Evolutionary conservation across 2,797 vertebrate species (phyloP).

Genomic region (Premnoplex brunnescens): DNA sequence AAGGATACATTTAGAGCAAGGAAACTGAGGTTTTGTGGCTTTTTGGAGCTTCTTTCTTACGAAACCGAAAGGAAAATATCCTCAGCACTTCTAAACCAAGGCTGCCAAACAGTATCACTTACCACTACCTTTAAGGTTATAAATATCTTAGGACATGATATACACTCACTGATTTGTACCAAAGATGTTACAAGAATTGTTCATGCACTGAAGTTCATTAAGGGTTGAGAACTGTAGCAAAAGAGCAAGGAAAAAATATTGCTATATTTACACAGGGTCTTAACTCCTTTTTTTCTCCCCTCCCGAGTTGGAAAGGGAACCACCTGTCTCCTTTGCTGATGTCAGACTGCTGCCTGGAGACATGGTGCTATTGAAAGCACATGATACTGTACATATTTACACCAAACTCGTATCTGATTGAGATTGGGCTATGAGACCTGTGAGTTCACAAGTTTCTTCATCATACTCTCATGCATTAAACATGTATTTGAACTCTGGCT

Average conservation of each 20-base stretch:
- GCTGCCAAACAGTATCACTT: constrained; percentile 33
- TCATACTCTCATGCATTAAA: constrained; percentile 72
- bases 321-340: constrained; percentile 75
- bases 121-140: constrained; percentile 32
- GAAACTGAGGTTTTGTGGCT: constrained; percentile 15
- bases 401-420: constrained; percentile 69
- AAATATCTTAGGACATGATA: constrained; percentile 54
- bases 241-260: constrained; percentile 58
- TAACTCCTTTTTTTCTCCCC: constrained; percentile 34
- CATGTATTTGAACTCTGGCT: constrained; percentile 55
- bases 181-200: constrained; percentile 53
- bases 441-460: constrained; percentile 71
- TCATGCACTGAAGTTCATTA: constrained; percentile 67
- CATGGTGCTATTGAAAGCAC: constrained; percentile 67
- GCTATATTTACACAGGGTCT: constrained; percentile 71
- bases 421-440: constrained; percentile 67
- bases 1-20: constrained; percentile 42
- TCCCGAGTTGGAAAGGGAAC: constrained; percentile 72
- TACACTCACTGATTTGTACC: constrained; percentile 46
- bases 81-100: constrained; percentile 24
- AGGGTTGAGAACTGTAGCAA: constrained; percentile 62
- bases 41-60: constrained; percentile 26
- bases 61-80: constrained; percentile 16
- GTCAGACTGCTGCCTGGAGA: constrained; percentile 76
- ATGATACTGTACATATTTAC: constrained; percentile 77